Percentiles rank a stretch among this genome's conserved stretches.
Conservation (phyloP, 2,113 vertebrate genomes). For the Paratilapia polleni region DNA sequence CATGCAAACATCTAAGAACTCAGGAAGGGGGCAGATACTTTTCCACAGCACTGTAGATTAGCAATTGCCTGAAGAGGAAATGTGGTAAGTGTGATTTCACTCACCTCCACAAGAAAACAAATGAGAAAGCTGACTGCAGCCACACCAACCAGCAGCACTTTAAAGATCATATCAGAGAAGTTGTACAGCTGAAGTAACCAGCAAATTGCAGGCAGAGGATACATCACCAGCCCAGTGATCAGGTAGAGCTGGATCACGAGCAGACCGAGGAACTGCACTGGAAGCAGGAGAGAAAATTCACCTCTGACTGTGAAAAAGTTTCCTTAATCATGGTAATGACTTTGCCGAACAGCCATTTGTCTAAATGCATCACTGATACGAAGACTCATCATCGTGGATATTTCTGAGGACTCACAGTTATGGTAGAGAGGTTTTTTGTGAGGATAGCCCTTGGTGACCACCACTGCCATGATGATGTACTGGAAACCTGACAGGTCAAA, state of each 20-base stretch:
- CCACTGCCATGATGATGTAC: slow-evolving; percentile 90
- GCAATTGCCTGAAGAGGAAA: background rate
- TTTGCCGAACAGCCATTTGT: background rate
- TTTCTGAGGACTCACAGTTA: slow-evolving; percentile 83
- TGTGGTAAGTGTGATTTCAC: background rate
- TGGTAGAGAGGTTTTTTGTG: slow-evolving; percentile 91
- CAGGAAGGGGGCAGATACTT: no score
- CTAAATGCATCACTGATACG: background rate
- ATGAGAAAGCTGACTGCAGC: slow-evolving; percentile 86
- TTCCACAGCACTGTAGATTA: no score
- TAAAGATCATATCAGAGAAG: slow-evolving; percentile 84
- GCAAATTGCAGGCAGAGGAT: slow-evolving; percentile 71
- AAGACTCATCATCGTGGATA: background rate
- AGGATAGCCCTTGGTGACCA: slow-evolving; percentile 90
- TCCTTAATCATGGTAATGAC: background rate
- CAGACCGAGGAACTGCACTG: slow-evolving; percentile 86
- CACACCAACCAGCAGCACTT: slow-evolving; percentile 86
- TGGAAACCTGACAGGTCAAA: slow-evolving; percentile 91
- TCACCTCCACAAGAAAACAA: slow-evolving; percentile 89
- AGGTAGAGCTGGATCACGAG: slow-evolving; percentile 80
- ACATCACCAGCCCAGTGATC: slow-evolving; percentile 86
- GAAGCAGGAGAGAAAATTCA: background rate
- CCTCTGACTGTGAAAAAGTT: background rate
- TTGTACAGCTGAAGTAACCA: slow-evolving; percentile 74
- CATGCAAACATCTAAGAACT: no score